phyloP scores from a whole-genome alignment of 2,113 vertebrate genomes.

The Myotis brandtii region DNA sequence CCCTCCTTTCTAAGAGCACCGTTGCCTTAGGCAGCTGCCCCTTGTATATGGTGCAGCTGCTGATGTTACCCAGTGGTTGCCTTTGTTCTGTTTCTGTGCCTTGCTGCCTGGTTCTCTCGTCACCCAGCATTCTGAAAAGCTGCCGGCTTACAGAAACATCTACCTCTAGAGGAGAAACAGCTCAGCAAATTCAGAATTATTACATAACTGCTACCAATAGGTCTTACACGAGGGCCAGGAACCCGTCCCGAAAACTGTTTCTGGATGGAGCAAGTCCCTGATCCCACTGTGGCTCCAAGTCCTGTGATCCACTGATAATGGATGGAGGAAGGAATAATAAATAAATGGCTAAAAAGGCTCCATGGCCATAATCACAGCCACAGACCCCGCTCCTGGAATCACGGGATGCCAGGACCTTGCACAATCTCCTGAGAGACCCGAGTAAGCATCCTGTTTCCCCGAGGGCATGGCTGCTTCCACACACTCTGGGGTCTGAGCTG shows the following conservation, averaged over 20 bases:
- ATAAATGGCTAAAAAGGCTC: neutral
- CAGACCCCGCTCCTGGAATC: neutral
- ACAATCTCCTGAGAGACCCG: neutral
- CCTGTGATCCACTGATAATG: neutral
- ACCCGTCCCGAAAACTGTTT: neutral
- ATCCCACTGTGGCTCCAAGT: neutral
- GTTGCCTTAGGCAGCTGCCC: neutral
- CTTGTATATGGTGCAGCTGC: neutral
- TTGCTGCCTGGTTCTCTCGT: neutral
- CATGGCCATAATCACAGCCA: neutral
- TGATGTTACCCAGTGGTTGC: neutral
- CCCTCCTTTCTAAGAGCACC: neutral
- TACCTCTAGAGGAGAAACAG: neutral
- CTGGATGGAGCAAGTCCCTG: neutral
- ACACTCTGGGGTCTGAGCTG: neutral
- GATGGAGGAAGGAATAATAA: neutral
- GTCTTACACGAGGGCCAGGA: conserved; percentile 12
- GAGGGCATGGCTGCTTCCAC: neutral
- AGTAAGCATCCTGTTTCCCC: neutral
- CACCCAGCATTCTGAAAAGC: conserved; percentile 22
- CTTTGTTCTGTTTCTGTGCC: neutral
- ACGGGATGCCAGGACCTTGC: neutral
- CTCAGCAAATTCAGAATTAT: neutral
- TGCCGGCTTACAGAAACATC: neutral
- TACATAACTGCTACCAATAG: neutral